Evolutionary conservation across 30 jellyfish, hydroid and myxozoan species (phyloP), one percentile per base, ranked within the genome.

Genomic region (Phacellophora camtschatica): DNA sequence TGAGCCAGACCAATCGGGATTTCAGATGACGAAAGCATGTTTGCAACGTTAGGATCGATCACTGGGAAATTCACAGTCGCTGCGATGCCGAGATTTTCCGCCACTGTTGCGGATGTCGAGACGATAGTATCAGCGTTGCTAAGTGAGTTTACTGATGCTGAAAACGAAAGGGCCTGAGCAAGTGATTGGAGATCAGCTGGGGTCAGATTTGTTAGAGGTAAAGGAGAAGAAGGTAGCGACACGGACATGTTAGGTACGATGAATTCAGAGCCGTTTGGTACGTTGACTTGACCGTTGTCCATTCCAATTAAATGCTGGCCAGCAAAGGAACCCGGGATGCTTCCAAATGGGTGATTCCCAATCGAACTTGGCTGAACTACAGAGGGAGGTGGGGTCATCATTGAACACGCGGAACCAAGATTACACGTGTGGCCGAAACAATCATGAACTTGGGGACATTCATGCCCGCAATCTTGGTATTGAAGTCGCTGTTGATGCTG

Each of bases 131-230:
- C 95, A 0, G 82, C 67, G 29, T 32, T 42, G 54, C 75, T 81
- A 33, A 77, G n/a, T n/a, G 96, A 75, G 54, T 77, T 92, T 24
- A 86, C 96, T 4, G 96, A 71, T 19, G 97, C 93, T 0, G 99
- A 93, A 50, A 81, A 93, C 2, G 97, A 87, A 29, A 93, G 78
- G 9, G 97, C 99, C 45, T 93, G 99, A 0, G 99, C 99, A 16
- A 93, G 85, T 5, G 97, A 87, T 53, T 93, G 99, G 71, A 93
- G 68, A 56, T 93, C 99, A 30, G 99, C 99, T 10, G 95, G 97
- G 42, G 99, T 93, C 9, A 92, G 90, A 37, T 81, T 92, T 28
- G 99, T 91, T 16, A 91, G 85, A 5, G 98, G 95, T 30, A 90
- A 36, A 13, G 96, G 76, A 0, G 96, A 61, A 1, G 97, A 33